Evolutionary conservation across 1,140 invertebrate genomes (phyloP).

Genomic region (Gryon sp.): DNA sequence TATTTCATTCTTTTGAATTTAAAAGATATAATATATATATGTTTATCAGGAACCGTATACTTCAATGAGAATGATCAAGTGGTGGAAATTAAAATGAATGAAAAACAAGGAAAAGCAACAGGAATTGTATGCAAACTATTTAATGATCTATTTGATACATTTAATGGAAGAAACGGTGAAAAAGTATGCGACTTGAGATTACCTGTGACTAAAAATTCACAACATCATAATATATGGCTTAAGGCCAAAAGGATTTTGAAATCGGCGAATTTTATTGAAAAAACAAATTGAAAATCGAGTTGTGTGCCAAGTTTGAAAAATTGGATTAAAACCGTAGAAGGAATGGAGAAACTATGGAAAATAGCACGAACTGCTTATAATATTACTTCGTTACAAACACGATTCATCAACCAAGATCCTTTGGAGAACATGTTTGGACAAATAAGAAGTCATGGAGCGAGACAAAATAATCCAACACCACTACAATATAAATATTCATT

Average conservation of each 20-base stretch:
- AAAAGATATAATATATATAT: not conserved
- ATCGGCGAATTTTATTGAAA: not conserved
- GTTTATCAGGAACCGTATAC: not conserved
- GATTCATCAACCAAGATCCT: slow-evolving; percentile 3
- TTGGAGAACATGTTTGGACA: slow-evolving; percentile 12
- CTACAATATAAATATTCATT: slow-evolving; percentile 10
- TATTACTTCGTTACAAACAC: not conserved
- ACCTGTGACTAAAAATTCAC: not conserved
- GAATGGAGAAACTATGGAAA: not conserved
- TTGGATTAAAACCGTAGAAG: not conserved
- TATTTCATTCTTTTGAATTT: not conserved
- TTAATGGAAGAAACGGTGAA: not conserved
- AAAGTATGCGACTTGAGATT: not conserved
- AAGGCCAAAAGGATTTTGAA: slow-evolving; percentile 1
- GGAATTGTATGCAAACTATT: not conserved
- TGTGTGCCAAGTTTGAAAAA: slow-evolving; percentile 9
- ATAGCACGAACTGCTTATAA: not conserved
- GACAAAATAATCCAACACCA: slow-evolving; percentile 17
- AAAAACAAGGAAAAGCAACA: not conserved
- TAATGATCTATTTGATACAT: slow-evolving; percentile 19
- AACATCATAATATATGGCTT: slow-evolving; percentile 4
- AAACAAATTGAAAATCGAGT: not conserved
- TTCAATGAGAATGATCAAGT: not conserved
- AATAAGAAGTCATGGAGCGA: slow-evolving; percentile 8
- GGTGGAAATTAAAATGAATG: not conserved